Evolutionary conservation across 2,797 vertebrate genomes (phyloP).

Genomic region (Phataginus tetradactyla): DNA sequence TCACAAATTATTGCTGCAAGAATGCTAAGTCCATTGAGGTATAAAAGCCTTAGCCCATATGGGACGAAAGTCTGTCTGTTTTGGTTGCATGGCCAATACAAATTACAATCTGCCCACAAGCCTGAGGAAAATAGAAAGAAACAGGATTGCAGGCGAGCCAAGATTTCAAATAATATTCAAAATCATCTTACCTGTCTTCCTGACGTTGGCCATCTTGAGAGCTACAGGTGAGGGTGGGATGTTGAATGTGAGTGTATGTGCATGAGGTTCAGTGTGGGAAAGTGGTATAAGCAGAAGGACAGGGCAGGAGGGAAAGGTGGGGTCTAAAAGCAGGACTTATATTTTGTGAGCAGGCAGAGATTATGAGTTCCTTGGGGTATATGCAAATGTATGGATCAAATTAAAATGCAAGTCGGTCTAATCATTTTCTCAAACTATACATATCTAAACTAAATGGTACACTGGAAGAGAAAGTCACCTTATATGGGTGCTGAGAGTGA

Average conservation of each 20-base stretch:
- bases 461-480: constrained; percentile 78
- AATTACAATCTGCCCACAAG: constrained; percentile 83
- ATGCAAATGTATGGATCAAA: constrained; percentile 78
- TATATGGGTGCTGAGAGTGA: constrained; percentile 68
- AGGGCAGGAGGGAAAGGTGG: not conserved
- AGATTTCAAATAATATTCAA: constrained; percentile 71
- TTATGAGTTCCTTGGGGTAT: constrained; percentile 66
- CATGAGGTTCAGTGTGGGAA: constrained; percentile 60
- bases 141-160: constrained; percentile 61
- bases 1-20: constrained; percentile 42
- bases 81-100: constrained; percentile 30
- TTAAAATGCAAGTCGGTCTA: constrained; percentile 77
- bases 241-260: constrained; percentile 76
- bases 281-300: constrained; percentile 57
- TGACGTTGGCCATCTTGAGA: constrained; percentile 80
- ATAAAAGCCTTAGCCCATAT: constrained; percentile 17
- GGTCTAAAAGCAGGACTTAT: constrained; percentile 63
- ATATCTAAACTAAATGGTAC: constrained; percentile 79
- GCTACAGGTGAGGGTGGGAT: constrained; percentile 80
- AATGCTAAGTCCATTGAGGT: constrained; percentile 19
- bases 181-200: constrained; percentile 80
- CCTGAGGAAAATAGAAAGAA: constrained; percentile 64
- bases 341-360: constrained; percentile 73
- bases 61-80: constrained; percentile 39
- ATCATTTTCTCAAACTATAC: constrained; percentile 83